Evolutionary conservation across 2,888 invertebrate species (phyloP), one percentile per base, ranked within the genome.

Genomic region (Tetragonisca angustula): DNA sequence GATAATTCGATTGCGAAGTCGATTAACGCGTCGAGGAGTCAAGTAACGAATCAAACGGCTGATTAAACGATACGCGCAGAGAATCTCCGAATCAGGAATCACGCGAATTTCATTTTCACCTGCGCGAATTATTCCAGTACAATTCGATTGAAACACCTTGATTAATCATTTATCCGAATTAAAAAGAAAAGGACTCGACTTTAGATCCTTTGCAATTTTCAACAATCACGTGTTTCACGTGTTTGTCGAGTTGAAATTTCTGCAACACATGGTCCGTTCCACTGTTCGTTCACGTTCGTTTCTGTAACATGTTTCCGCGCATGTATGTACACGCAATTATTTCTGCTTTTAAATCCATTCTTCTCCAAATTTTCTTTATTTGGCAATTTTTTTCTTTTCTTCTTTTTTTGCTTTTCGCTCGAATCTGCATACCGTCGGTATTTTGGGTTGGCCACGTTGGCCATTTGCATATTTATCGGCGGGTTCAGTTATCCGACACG

Each of bases 401-500:
- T 2, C 9, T 43, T 43, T 43, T 43, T 43, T 32, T 32, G 9
- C 32, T n/a, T 19, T 17, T 24, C 19, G 15, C 15, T 65, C 21
- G n/a, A 36, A 15, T 21, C 21, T 36, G 15, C 5, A 15, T n/a
- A 36, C n/a, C 43, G 72, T 24, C 32, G 6, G 43, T 17, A 15
- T 54, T 73, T 54, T 54, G 27, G 36, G 19, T 27, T n/a, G 43
- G 43, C 43, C n/a, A 9, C 17, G 24, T 17, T 43, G 52, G 2
- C 19, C 43, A 73, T 77, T 77, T 64, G 64, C 36, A 64, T 65
- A 56, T 73, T 77, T 54, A 54, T 32, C 36, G 54, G 4, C 2
- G 13, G 11, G 62, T 54, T 59, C 27, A 27, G 65, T 59, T 52
- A 56, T 50, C 17, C 52, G 27, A 50, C 4, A 19, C 24, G 59